Base-by-base conservation (phyloP, 2,113 vertebrate genomes). In the Melierax canorus region DNA sequence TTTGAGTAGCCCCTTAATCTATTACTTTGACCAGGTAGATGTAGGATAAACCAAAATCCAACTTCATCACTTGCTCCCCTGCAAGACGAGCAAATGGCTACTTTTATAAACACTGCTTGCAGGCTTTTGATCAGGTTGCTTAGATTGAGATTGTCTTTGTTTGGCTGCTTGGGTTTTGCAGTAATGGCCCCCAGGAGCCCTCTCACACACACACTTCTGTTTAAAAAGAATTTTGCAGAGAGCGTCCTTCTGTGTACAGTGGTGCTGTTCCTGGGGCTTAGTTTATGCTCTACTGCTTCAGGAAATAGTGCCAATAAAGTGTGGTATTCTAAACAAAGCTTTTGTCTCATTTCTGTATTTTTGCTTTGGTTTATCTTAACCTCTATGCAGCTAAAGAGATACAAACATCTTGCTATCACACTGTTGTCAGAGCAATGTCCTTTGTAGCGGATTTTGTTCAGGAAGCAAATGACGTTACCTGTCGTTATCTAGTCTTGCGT, bases 371-470 rank as follows among this genome's bases (percentile, higher is more conserved):
- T 83, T 84, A 36, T 67, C 15, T 84, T 74, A 34, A 64, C 17
- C 17, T 78, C 56, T 62, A 0, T 58, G 50, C 71, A 92, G 55
- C 50, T 11, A 48, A 21, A 88, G 50, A 85, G 50, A 45, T 7
- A 19, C 18, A 62, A 46, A 48, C 11, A 10, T 30, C 36, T 89
- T 0, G 0, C 21, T 53, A 7, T 9, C 15, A 3, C 0, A 0
- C 30, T 34, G 21, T 9, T 60, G 34, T 48, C 46, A 64, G 45
- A 79, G 59, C 58, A 58, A 4, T 0, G 0, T 55, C 24, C 51
- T 39, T 29, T 43, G 38, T 22, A 50, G 56, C 1, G 4, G 26
- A 9, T 77, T 90, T 86, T 68, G 79, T 67, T 84, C 55, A 50
- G 73, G 76, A 83, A 71, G 64, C 41, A n/a, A 69, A 27, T 45